Percentiles rank a stretch among this genome's conserved stretches.
phyloP scores from a whole-genome alignment of 2,113 vertebrate species.

The Sitta europaea region DNA sequence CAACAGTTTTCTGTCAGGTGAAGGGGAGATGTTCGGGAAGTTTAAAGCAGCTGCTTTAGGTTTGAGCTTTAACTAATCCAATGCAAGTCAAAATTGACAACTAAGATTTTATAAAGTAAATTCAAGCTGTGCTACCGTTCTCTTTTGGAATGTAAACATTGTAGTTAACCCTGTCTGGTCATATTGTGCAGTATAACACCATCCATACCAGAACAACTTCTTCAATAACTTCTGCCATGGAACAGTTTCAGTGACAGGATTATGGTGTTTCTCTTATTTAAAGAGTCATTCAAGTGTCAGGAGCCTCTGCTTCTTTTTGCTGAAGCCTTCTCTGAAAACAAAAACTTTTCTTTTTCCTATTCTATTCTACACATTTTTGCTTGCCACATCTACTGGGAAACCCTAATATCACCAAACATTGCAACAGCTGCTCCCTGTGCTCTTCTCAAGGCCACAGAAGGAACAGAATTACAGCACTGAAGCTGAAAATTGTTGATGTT shows the following conservation, averaged over 20 bases:
- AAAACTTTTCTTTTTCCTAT: background rate
- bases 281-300: background rate
- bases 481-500: background rate
- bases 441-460: background rate
- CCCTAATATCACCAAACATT: background rate
- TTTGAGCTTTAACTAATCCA: background rate
- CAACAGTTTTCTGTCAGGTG: background rate
- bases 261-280: background rate
- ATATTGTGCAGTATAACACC: background rate
- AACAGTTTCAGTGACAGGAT: background rate
- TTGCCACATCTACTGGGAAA: background rate
- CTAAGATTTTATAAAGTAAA: background rate
- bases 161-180: background rate
- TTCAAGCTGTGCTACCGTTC: background rate
- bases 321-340: background rate
- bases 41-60: background rate
- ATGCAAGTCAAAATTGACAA: background rate
- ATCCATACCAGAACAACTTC: background rate
- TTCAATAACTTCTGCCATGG: background rate
- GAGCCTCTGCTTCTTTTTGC: background rate
- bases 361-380: background rate
- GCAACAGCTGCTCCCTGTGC: background rate
- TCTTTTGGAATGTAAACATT: background rate
- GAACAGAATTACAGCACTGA: background rate
- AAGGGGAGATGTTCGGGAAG: background rate